These are phyloP conservation scores for Stichopus chloronotus DNA, from an alignment of 35 echinoderm and acorn worm species.

Conservation along the genomic window DNA sequence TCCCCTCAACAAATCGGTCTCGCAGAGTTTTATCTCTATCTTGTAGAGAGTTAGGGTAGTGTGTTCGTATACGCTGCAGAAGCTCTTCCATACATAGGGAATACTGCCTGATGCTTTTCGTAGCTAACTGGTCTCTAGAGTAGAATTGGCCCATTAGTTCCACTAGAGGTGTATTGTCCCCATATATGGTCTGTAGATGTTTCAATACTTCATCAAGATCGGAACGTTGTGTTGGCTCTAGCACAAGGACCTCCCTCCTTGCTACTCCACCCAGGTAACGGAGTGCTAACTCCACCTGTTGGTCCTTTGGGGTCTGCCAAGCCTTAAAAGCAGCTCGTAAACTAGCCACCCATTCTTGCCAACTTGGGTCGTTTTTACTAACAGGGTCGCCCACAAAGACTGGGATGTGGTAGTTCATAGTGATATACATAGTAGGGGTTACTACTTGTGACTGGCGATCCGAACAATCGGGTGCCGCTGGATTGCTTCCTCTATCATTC, in stretches of 20 bases:
- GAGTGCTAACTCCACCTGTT: background rate
- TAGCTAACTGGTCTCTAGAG: no score
- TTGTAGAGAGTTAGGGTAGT: background rate
- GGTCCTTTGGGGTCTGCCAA: conserved; percentile 8
- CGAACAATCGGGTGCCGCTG: no score
- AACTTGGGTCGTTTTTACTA: conserved; percentile 7
- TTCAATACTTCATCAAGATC: background rate
- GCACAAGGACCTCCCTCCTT: conserved; percentile 11
- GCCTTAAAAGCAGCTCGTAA: background rate
- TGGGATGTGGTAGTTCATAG: background rate
- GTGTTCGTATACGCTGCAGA: no score
- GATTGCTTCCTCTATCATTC: no score
- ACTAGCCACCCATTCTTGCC: background rate
- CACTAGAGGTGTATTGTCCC: conserved; percentile 40
- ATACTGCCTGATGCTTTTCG: no score
- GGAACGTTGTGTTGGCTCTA: background rate
- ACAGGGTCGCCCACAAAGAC: background rate
- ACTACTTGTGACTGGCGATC: no score
- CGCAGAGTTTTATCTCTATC: no score
- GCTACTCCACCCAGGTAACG: conserved; percentile 31
- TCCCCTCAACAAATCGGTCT: no score
- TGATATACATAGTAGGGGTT: conserved; percentile 24
- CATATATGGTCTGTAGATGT: background rate
- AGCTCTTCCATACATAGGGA: no score
- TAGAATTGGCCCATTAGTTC: no score